phyloP scores from a whole-genome alignment of 2,888 invertebrate genomes.

The Cosmia trapezina region DNA sequence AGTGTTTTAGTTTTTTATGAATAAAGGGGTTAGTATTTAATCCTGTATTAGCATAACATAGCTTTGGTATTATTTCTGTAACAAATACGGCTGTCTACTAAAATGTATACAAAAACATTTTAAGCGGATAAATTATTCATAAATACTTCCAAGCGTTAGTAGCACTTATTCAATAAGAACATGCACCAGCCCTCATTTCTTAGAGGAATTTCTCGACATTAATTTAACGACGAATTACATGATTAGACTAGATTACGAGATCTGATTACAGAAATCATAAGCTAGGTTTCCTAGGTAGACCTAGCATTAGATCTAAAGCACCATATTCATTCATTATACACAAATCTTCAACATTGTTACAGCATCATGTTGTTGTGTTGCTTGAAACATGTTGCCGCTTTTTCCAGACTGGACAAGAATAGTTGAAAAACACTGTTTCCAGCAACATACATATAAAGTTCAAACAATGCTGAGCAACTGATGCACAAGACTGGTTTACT shows the following conservation, averaged over 20 bases:
- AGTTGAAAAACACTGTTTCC: neutral
- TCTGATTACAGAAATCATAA: constrained; percentile 4
- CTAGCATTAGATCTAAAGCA: neutral
- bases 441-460: neutral
- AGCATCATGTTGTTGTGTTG: neutral
- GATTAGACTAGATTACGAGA: neutral
- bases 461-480: neutral
- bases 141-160: constrained; percentile 10
- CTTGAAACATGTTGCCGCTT: neutral
- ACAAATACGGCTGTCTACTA: neutral
- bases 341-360: constrained; percentile 4
- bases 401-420: neutral
- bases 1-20: no score
- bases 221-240: neutral
- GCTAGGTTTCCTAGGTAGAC: no score
- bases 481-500: neutral
- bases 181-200: constrained; percentile 5
- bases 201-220: neutral
- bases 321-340: constrained; percentile 16
- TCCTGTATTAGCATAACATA: neutral
- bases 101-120: constrained; percentile 2
- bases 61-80: constrained; percentile 8
- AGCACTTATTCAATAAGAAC: constrained; percentile 8
- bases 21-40: neutral
- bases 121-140: neutral